phyloP scores from a whole-genome alignment of 2,888 invertebrate species.

The Nomada ferruginata region DNA sequence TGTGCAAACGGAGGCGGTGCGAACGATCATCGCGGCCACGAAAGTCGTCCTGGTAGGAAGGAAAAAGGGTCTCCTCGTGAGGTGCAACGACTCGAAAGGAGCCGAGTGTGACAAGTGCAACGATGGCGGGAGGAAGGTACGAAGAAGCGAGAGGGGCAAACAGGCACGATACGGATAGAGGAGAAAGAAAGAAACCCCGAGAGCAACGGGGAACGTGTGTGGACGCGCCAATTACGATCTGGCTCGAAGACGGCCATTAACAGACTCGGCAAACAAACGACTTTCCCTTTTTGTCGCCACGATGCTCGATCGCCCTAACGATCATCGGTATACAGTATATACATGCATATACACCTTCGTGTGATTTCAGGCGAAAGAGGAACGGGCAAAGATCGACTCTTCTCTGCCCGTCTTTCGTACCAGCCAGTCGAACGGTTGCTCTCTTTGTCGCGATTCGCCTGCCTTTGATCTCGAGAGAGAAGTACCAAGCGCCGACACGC shows the following conservation, averaged over 20 bases:
- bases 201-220: slow-evolving; percentile 45
- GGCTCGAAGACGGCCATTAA: slow-evolving; percentile 70
- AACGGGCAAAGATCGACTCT: slow-evolving; percentile 22
- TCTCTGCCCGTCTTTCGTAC: neutral
- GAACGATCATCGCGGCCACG: slow-evolving; percentile 29
- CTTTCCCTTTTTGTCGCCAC: slow-evolving; percentile 66
- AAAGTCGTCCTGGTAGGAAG: slow-evolving; percentile 32
- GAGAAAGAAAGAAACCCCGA: slow-evolving; percentile 24
- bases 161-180: neutral
- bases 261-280: slow-evolving; percentile 70
- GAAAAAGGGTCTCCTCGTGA: slow-evolving; percentile 37
- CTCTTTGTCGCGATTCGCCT: slow-evolving; percentile 68
- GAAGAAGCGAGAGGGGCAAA: neutral
- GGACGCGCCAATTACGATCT: slow-evolving; percentile 73
- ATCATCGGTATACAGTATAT: slow-evolving; percentile 51
- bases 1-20: slow-evolving; percentile 30
- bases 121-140: slow-evolving; percentile 10
- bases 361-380: slow-evolving; percentile 57
- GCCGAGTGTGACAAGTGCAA: slow-evolving; percentile 51
- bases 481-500: slow-evolving; percentile 49
- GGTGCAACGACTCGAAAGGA: slow-evolving; percentile 29
- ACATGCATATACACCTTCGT: slow-evolving; percentile 56
- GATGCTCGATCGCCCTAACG: slow-evolving; percentile 67
- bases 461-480: slow-evolving; percentile 67
- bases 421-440: slow-evolving; percentile 45